Evolutionary conservation across 2,888 invertebrate species (phyloP), one percentile per base, ranked within the genome.

Genomic region (Xestia c-nigrum): DNA sequence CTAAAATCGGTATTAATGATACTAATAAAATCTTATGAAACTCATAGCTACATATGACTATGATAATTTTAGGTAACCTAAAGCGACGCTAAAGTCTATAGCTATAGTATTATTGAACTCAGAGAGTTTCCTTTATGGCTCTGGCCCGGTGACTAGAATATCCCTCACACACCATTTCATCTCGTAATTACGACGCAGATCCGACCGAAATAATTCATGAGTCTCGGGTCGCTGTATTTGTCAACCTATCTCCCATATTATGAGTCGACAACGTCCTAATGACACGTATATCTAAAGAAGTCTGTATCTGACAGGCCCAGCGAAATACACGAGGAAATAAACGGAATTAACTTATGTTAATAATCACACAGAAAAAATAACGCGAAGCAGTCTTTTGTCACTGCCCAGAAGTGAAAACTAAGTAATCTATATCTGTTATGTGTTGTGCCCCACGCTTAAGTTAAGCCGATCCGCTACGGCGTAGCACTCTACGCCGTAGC

Each of bases 131-230:
- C 46, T 61, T 57, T 46, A 70, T 65, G 47, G 24, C 3, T 24
- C 14, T 76, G 76, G 66, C 72, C 47, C 0, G 19, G 55, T 67
- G 67, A 59, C 72, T 68, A 65, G 65, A 78, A 74, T 86, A 64
- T 64, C 67, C 67, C 71, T 68, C 74, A 73, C 77, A 82, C 63
- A 76, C 72, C 77, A 75, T 80, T 75, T 78, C 66, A 76, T 57
- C 64, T 52, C 63, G 69, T 87, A 78, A 78, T 86, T 78, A 82
- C 68, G 74, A 66, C 72, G 68, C 74, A 70, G 64, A 76, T 75
- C 57, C 76, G 73, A 69, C 80, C 74, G 63, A 86, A 82, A 85
- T 83, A 87, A 86, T 87, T 84, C 83, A 83, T 81, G 81, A 85
- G 78, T 10, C 55, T 66, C 57, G 50, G 47, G 47, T 65, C 63